These are phyloP conservation scores for Chalcis sispes DNA, from an alignment of 2,888 invertebrate genomes.

Conservation along the genomic window DNA sequence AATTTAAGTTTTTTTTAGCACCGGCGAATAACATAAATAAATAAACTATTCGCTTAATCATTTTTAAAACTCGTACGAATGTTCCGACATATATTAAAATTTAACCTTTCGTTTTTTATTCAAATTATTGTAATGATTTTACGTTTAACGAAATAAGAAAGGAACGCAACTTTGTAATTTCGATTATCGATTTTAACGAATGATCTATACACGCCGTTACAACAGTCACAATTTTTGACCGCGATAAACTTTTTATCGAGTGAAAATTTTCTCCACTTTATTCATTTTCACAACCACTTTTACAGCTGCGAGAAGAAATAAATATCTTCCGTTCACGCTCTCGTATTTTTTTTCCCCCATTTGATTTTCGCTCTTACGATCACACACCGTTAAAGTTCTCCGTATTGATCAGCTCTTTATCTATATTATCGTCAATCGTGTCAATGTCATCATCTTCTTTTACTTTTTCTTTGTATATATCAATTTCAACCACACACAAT, in stretches of 20 bases:
- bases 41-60: no score
- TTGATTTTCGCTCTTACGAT: constrained; percentile 51
- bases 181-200: no score
- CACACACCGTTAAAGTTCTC: background rate
- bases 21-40: no score
- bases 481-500: background rate
- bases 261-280: background rate
- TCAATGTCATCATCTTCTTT: background rate
- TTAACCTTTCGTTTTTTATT: background rate
- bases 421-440: background rate
- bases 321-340: constrained; percentile 32
- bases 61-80: background rate
- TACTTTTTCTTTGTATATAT: background rate
- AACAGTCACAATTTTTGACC: constrained; percentile 11
- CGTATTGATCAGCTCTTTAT: background rate
- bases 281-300: background rate
- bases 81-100: background rate
- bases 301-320: constrained; percentile 21
- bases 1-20: no score
- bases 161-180: no score
- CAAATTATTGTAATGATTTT: no score
- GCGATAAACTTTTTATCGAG: background rate
- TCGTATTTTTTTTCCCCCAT: constrained; percentile 22
- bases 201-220: no score
- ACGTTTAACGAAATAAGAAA: no score